Conservation (phyloP, 2,888 invertebrate genomes). For the Arrhopalites spinosus region DNA sequence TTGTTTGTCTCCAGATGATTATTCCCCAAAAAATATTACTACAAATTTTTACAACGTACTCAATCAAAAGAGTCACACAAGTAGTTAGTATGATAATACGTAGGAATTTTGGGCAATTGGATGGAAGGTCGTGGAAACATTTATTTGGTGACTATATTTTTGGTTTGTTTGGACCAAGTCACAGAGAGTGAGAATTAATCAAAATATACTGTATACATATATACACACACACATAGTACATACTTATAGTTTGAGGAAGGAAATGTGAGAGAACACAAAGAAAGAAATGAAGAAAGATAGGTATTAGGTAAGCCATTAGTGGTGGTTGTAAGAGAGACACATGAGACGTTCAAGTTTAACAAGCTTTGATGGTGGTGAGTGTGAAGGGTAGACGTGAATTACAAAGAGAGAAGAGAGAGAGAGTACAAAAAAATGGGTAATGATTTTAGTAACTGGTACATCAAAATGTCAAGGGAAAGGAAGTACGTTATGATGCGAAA, state of each 20-base stretch:
- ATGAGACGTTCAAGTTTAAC: neutral
- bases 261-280: neutral
- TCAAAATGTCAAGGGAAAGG: conserved; percentile 54
- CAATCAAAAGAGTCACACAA: neutral
- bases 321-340: neutral
- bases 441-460: conserved; percentile 52
- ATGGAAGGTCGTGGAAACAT: neutral
- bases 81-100: neutral
- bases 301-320: neutral
- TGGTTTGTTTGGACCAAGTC: too few species aligned
- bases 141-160: neutral
- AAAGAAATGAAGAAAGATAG: neutral
- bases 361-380: neutral
- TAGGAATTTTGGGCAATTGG: neutral
- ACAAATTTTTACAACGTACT: neutral
- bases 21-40: too few species aligned
- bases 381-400: neutral
- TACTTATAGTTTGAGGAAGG: neutral
- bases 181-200: too few species aligned
- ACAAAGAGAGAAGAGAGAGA: neutral
- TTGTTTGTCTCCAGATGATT: neutral
- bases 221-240: too few species aligned
- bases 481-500: conserved; percentile 42
- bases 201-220: too few species aligned
- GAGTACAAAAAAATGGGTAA: conserved; percentile 31